Conservation (phyloP, 2,797 vertebrate genomes). For the Sebastes diaconus region DNA sequence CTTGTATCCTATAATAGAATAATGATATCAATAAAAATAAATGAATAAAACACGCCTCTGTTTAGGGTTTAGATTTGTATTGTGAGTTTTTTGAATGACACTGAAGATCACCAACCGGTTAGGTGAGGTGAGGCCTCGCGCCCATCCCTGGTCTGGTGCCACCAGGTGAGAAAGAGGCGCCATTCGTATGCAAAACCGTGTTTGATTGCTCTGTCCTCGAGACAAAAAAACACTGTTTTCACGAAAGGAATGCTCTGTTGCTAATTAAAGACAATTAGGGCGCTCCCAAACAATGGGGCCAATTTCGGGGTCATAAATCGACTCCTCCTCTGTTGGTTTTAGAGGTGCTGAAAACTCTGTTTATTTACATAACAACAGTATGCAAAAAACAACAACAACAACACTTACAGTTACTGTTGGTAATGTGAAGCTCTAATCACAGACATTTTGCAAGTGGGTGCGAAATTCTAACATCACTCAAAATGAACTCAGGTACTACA, state of each 20-base stretch:
- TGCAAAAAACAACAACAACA: slow-evolving; percentile 49
- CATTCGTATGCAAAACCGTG: slow-evolving; percentile 80
- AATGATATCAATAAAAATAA: not conserved
- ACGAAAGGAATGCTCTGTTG: slow-evolving; percentile 77
- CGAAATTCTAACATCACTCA: not conserved
- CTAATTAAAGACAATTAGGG: slow-evolving; percentile 86
- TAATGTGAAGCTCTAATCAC: not conserved
- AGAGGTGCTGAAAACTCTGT: slow-evolving; percentile 67
- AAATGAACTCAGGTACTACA: too few relatives aligned
- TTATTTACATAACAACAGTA: slow-evolving; percentile 75
- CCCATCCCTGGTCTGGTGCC: slow-evolving; percentile 67
- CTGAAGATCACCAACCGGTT: slow-evolving; percentile 64
- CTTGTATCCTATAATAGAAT: not conserved
- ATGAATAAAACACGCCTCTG: not conserved
- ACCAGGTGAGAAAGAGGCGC: slow-evolving; percentile 53
- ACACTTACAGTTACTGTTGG: slow-evolving; percentile 46
- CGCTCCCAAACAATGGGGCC: slow-evolving; percentile 72
- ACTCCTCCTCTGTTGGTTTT: slow-evolving; percentile 79
- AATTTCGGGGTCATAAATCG: slow-evolving; percentile 77
- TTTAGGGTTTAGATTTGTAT: slow-evolving; percentile 21
- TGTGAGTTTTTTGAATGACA: not conserved
- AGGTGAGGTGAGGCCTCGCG: slow-evolving; percentile 59
- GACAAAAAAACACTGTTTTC: slow-evolving; percentile 78
- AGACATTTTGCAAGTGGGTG: not conserved
- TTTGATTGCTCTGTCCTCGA: slow-evolving; percentile 73